Evolutionary conservation across 2,113 vertebrate species (phyloP).

Genomic region (Ictidomys tridecemlineatus): DNA sequence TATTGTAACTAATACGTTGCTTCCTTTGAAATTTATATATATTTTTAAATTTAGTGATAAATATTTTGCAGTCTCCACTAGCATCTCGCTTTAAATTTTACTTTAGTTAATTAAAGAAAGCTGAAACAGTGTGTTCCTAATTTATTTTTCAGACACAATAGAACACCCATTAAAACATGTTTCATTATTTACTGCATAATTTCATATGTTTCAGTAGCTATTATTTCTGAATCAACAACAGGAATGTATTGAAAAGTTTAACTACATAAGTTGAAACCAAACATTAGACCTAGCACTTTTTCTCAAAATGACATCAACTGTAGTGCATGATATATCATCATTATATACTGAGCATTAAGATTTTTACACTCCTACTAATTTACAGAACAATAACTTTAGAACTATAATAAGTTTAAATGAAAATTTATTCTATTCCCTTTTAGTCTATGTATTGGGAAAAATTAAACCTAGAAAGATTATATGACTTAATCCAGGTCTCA

Average conservation of each 20-base stretch:
- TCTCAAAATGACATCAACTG: constrained; percentile 1
- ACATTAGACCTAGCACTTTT: neutral
- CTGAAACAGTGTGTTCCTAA: neutral
- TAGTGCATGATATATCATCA: neutral
- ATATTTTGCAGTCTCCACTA: constrained; percentile 47
- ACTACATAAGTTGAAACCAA: constrained; percentile 20
- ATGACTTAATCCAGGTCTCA: neutral
- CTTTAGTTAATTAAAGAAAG: constrained; percentile 62
- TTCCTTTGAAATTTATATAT: constrained; percentile 42
- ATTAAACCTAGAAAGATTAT: neutral
- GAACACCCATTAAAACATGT: constrained; percentile 28
- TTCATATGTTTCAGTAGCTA: constrained; percentile 10
- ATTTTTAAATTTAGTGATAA: constrained; percentile 41
- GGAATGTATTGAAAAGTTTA: constrained; percentile 25
- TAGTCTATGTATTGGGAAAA: neutral
- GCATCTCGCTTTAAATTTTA: constrained; percentile 48
- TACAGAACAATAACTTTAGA: constrained; percentile 22
- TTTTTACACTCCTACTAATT: constrained; percentile 39
- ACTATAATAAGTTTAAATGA: neutral
- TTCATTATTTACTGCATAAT: constrained; percentile 41
- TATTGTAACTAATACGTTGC: neutral
- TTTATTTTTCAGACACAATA: constrained; percentile 59
- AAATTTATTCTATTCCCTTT: constrained; percentile 15
- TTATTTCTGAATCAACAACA: constrained; percentile 23
- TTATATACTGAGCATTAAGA: neutral